A percentile compares a stretch with the other conserved stretches of the same genome.
Evolutionary conservation across 2,113 vertebrate genomes (phyloP).

Genomic region (Osmerus mordax): DNA sequence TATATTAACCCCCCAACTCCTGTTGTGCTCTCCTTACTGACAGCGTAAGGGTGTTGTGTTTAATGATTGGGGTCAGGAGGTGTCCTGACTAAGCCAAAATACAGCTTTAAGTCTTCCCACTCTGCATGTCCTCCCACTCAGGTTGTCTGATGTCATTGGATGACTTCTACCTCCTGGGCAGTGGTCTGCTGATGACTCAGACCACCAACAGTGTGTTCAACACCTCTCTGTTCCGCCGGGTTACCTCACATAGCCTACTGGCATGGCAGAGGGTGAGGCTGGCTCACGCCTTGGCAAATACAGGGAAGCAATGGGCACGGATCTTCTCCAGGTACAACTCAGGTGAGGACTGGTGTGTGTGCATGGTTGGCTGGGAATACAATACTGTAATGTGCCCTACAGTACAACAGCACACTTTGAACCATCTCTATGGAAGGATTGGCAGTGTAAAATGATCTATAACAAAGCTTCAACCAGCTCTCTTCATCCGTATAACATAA

Average conservation of each 20-base stretch:
- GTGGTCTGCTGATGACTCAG: slow-evolving; percentile 82
- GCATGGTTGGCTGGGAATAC: not conserved
- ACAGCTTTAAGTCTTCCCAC: not conserved
- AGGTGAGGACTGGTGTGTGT: slow-evolving; percentile 60
- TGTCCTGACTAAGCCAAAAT: not conserved
- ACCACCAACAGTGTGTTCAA: slow-evolving; percentile 86
- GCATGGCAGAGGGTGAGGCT: slow-evolving; percentile 88
- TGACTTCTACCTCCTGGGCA: slow-evolving; percentile 88
- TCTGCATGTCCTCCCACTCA: slow-evolving; percentile 39
- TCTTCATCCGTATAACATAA: too few species aligned
- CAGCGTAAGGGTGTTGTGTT: too few species aligned
- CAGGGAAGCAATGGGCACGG: slow-evolving; percentile 78
- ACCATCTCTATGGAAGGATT: too few species aligned
- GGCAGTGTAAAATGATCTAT: too few species aligned
- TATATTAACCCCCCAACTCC: not conserved
- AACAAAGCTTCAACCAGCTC: too few species aligned
- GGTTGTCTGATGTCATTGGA: slow-evolving; percentile 87
- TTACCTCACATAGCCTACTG: slow-evolving; percentile 78
- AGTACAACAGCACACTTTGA: too few species aligned
- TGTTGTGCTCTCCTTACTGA: not conserved
- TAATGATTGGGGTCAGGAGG: not conserved
- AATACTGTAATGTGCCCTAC: too few species aligned
- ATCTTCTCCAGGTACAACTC: slow-evolving; percentile 82
- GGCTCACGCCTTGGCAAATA: slow-evolving; percentile 79
- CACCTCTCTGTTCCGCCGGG: slow-evolving; percentile 68